A percentile compares a stretch with the other conserved stretches of the same genome.
phyloP scores from a whole-genome alignment of 2,113 vertebrate species.

The Anser cygnoides region DNA sequence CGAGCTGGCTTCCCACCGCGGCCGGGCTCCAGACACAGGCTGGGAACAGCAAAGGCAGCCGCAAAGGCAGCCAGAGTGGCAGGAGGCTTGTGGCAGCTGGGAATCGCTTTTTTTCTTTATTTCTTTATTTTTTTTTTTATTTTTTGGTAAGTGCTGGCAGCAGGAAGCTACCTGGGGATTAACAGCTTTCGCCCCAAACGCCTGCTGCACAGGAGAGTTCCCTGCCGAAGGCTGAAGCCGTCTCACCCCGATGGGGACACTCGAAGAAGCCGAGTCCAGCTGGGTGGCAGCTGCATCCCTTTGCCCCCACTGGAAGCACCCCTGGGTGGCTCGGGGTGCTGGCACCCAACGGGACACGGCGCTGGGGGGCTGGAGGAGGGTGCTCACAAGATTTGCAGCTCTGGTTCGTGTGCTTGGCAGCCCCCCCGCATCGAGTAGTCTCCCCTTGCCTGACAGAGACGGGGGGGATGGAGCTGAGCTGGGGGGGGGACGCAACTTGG shows the following conservation, averaged over 20 bases:
- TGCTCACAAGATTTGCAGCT: too few species aligned
- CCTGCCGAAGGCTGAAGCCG: background rate
- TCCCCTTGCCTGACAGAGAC: too few species aligned
- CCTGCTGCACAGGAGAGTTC: rapidly evolving
- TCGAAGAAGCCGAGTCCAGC: background rate
- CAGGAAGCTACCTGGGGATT: background rate
- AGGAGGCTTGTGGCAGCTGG: background rate
- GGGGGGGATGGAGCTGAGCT: too few species aligned
- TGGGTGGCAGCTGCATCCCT: background rate
- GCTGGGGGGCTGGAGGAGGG: too few species aligned
- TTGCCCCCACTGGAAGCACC: too few species aligned
- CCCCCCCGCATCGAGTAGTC: too few species aligned
- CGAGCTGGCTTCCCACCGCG: background rate
- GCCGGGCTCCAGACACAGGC: background rate
- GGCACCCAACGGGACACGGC: background rate
- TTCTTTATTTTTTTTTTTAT: background rate
- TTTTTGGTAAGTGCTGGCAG: background rate
- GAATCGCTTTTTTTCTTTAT: background rate
- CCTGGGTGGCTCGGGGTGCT: rapidly evolving
- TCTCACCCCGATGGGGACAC: background rate
- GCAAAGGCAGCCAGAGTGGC: background rate
- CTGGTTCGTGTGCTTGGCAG: too few species aligned
- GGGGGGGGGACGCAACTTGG: too few species aligned
- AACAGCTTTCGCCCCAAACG: background rate
- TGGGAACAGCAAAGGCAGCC: slow-evolving; percentile 23